Evolutionary conservation across 2,888 invertebrate species (phyloP).

Genomic region (Diarsia brunnea): DNA sequence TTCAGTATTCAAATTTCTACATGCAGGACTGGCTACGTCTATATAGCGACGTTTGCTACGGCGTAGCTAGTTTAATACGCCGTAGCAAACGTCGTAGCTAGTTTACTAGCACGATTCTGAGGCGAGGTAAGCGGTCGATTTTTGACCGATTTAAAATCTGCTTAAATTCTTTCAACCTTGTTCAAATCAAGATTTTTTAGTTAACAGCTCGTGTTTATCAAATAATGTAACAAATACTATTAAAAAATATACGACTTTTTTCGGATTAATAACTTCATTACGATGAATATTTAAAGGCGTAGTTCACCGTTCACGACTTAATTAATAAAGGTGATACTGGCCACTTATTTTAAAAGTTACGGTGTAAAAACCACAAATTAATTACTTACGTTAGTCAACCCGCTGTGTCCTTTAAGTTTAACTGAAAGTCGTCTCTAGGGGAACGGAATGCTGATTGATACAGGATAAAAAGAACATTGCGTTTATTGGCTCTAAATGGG

Average conservation of each 20-base stretch:
- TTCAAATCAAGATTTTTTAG: background rate
- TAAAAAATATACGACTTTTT: background rate
- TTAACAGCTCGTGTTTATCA: background rate
- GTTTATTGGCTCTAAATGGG: background rate
- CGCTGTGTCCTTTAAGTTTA: background rate
- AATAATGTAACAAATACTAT: background rate
- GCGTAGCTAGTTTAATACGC: slow-evolving; percentile 17
- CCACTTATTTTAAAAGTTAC: background rate
- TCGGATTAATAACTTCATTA: slow-evolving; percentile 5
- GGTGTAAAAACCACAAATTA: background rate
- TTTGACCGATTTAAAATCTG: slow-evolving; percentile 19
- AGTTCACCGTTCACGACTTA: background rate
- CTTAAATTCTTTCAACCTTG: background rate
- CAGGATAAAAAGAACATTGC: background rate
- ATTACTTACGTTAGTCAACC: background rate
- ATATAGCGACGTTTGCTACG: slow-evolving; percentile 49
- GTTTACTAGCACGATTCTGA: slow-evolving; percentile 26
- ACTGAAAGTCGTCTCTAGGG: background rate
- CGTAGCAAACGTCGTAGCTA: slow-evolving; percentile 35
- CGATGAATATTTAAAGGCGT: slow-evolving; percentile 1
- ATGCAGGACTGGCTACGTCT: slow-evolving; percentile 22
- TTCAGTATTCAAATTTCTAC: slow-evolving; percentile 58
- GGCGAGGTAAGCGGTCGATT: slow-evolving; percentile 30
- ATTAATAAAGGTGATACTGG: background rate
- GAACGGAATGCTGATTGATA: background rate